phyloP scores from a whole-genome alignment of 2,797 vertebrate genomes.

The Vespertilio murinus region DNA sequence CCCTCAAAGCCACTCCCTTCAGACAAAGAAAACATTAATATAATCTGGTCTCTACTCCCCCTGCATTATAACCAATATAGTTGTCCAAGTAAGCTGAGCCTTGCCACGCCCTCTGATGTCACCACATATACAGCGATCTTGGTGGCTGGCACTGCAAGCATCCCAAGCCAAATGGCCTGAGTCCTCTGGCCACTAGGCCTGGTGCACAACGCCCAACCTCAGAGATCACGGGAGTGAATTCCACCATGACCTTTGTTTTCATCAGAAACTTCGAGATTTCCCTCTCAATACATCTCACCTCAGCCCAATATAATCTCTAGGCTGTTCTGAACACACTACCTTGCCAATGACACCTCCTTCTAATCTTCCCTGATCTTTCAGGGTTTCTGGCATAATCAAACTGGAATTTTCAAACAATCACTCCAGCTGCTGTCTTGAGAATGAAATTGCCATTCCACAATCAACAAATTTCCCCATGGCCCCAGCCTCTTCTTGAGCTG shows the following conservation, averaged over 20 bases:
- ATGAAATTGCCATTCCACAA: neutral
- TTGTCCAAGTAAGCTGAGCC: neutral
- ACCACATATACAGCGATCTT: neutral
- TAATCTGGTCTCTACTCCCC: neutral
- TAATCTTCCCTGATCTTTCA: neutral
- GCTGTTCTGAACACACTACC: neutral
- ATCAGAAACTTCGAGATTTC: neutral
- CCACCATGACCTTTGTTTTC: neutral
- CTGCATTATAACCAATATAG: neutral
- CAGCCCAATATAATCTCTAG: neutral
- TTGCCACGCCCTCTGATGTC: neutral
- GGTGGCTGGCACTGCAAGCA: neutral
- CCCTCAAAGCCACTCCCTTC: neutral
- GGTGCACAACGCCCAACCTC: neutral
- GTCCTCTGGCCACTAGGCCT: neutral
- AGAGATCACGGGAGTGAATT: neutral
- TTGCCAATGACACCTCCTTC: neutral
- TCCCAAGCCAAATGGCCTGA: neutral
- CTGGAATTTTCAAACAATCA: conserved; percentile 4
- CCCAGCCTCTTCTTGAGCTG: neutral
- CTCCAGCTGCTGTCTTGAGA: neutral
- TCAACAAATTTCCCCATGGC: neutral
- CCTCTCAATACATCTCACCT: neutral
- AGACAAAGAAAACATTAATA: conserved; percentile 18
- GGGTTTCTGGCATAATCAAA: neutral